Evolutionary conservation across 2,797 vertebrate genomes (phyloP).

Genomic region (Neosilurus mollespiculum): DNA sequence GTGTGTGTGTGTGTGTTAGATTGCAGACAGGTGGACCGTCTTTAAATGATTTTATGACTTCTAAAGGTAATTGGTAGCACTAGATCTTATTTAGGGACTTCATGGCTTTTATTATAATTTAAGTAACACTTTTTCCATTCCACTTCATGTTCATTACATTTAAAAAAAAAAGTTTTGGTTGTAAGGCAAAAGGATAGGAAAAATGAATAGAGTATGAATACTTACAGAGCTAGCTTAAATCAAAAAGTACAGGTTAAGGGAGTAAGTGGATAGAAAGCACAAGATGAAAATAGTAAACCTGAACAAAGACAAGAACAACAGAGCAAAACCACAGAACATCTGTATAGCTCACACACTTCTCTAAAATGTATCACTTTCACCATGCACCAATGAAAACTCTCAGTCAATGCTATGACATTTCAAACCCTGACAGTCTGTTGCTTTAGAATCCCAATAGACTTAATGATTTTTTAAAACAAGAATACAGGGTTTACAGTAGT

Average conservation of each 20-base stretch:
- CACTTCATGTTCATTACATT: too few relatives aligned
- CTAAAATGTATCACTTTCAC: slow-evolving; percentile 13
- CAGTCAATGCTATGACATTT: not conserved
- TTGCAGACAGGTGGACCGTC: too few relatives aligned
- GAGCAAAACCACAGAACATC: not conserved
- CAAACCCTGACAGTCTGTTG: not conserved
- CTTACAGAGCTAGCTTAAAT: not conserved
- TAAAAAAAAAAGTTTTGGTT: too few relatives aligned
- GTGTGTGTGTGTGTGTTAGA: too few relatives aligned
- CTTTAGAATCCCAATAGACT: not conserved
- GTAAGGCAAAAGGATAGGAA: too few relatives aligned
- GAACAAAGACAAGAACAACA: slow-evolving; percentile 17
- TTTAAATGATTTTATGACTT: too few relatives aligned
- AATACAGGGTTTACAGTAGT: not conserved
- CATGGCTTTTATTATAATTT: too few relatives aligned
- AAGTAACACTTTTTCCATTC: too few relatives aligned
- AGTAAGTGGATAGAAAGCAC: not conserved
- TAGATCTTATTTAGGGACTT: too few relatives aligned
- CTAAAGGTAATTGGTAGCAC: too few relatives aligned
- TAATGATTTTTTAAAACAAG: not conserved
- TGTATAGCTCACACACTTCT: not conserved
- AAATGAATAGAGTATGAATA: too few relatives aligned
- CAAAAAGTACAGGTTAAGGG: not conserved
- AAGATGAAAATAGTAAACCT: not conserved
- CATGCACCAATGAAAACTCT: not conserved